Percentiles rank a stretch among this genome's conserved stretches.
phyloP scores from a whole-genome alignment of 1,140 invertebrate genomes.

The Drosophila sproati region DNA sequence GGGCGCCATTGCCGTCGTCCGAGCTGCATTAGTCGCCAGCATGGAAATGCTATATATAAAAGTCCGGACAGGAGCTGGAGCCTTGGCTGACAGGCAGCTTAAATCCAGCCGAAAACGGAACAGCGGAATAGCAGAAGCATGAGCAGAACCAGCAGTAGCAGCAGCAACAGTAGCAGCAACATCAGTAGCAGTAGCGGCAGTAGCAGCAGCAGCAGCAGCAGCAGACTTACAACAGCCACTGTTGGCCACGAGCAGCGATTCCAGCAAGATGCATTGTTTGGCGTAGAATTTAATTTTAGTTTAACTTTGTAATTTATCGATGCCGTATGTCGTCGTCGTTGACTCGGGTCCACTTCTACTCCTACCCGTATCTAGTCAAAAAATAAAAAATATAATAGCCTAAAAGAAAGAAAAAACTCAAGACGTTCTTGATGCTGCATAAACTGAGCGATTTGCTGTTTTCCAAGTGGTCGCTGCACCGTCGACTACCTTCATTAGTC shows the following conservation, averaged over 20 bases:
- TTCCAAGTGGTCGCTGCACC: conserved; percentile 55
- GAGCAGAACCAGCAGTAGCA: conserved; percentile 26
- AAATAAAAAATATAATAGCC: conserved; percentile 9
- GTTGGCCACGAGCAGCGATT: conserved; percentile 19
- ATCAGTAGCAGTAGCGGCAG: conserved; percentile 9
- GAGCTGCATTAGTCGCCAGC: conserved; percentile 80
- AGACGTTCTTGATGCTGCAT: conserved; percentile 39
- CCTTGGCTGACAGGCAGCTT: conserved; percentile 78
- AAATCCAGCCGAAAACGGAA: conserved; percentile 77
- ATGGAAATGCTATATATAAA: conserved; percentile 80
- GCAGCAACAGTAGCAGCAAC: conserved; percentile 29
- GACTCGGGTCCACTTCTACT: not conserved
- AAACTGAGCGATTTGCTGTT: conserved; percentile 31
- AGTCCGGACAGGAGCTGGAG: conserved; percentile 55
- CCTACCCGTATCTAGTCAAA: not conserved
- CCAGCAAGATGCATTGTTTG: conserved; percentile 80
- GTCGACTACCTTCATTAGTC: conserved; percentile 80
- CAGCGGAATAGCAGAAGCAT: conserved; percentile 29
- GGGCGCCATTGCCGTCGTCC: conserved; percentile 65
- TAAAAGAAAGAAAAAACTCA: conserved; percentile 49
- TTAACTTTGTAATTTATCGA: conserved; percentile 83
- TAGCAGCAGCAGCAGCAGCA: conserved; percentile 20
- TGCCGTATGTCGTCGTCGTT: conserved; percentile 76
- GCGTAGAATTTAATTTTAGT: conserved; percentile 84
- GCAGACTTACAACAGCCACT: conserved; percentile 5